Percentiles rank a stretch among this genome's conserved stretches.
Conservation (phyloP, 2,797 vertebrate genomes). For the Trachops cirrhosus region DNA sequence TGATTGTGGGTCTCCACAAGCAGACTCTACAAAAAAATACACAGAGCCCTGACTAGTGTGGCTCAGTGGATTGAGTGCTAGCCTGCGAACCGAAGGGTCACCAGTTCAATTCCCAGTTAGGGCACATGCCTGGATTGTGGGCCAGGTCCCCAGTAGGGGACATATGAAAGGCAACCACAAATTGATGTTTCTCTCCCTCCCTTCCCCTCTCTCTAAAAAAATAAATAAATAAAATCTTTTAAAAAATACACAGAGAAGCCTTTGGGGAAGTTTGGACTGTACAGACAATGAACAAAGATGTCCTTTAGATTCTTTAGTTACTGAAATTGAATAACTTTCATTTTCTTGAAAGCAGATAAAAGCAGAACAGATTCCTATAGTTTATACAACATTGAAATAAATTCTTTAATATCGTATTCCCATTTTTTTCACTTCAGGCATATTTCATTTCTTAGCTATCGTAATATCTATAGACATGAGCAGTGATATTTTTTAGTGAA, state of each 20-base stretch:
- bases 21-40: not conserved
- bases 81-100: too few relatives aligned
- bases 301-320: conserved; percentile 47
- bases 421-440: not conserved
- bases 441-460: conserved; percentile 26
- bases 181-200: too few relatives aligned
- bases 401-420: not conserved
- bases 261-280: not conserved
- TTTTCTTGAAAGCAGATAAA: conserved; percentile 66
- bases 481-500: not conserved
- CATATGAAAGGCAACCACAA: too few relatives aligned
- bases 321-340: conserved; percentile 46
- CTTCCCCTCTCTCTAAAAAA: too few relatives aligned
- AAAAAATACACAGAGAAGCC: not conserved
- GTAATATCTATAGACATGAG: not conserved
- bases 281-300: conserved; percentile 58
- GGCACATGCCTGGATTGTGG: too few relatives aligned
- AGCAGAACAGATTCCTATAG: conserved; percentile 26
- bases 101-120: too few relatives aligned
- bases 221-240: too few relatives aligned
- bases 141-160: too few relatives aligned
- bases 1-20: not conserved
- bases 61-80: too few relatives aligned
- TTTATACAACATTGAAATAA: conserved; percentile 45
- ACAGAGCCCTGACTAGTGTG: not conserved